phyloP scores from a whole-genome alignment of 2,797 vertebrate genomes.

The Gadopsis marmoratus region DNA sequence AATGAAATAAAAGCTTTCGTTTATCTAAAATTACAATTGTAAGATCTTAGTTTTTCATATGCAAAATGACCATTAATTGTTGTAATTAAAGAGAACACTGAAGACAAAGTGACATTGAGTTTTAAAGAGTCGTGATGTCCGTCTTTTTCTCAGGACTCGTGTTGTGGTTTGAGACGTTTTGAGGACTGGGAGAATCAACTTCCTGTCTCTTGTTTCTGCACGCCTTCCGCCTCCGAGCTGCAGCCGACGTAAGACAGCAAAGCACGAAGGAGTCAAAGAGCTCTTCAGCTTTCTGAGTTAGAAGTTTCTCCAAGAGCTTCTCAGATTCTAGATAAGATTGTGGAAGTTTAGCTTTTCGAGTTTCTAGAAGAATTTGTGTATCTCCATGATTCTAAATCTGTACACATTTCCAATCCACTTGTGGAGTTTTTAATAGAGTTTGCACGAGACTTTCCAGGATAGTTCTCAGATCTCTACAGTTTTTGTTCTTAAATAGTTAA shows the following conservation, averaged over 20 bases:
- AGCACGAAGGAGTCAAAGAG: not conserved
- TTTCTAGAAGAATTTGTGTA: too few species aligned
- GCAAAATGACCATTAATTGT: too few species aligned
- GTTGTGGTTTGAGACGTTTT: constrained; percentile 72
- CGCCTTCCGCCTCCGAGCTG: not conserved
- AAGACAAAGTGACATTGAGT: too few species aligned
- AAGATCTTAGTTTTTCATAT: not conserved
- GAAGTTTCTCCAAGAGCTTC: too few species aligned
- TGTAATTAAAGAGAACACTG: not conserved
- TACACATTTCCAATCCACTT: too few species aligned
- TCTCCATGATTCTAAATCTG: too few species aligned
- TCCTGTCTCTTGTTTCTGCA: constrained; percentile 67
- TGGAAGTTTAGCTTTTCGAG: too few species aligned
- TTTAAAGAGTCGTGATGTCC: not conserved
- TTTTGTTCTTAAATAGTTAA: too few species aligned
- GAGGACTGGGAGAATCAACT: constrained; percentile 69
- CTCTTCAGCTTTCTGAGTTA: not conserved
- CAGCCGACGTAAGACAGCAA: constrained; percentile 32
- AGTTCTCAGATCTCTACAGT: too few species aligned
- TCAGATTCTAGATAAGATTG: too few species aligned
- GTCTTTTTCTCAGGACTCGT: constrained; percentile 60
- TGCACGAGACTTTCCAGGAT: too few species aligned
- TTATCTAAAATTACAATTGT: not conserved
- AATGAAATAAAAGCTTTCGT: not conserved
- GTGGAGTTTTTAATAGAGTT: too few species aligned